A percentile compares a stretch with the other conserved stretches of the same genome.
Conservation (phyloP, 2,797 vertebrate genomes). For the Intellagama lesueurii region DNA sequence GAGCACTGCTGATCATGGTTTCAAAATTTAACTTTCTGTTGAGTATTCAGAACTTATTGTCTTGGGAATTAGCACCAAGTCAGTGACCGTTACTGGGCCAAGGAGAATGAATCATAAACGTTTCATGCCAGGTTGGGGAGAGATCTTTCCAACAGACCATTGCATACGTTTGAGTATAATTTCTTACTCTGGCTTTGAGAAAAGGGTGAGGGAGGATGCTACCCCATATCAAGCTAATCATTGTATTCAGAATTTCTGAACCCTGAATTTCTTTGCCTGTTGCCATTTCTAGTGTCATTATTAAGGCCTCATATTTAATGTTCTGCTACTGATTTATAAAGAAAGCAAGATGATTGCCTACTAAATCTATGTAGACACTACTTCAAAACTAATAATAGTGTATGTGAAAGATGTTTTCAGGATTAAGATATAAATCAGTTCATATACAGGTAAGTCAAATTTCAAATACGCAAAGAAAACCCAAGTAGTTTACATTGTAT, state of each 20-base stretch:
- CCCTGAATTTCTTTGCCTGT: not conserved
- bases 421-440: conserved; percentile 2
- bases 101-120: conserved; percentile 18
- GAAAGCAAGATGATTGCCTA: conserved; percentile 8
- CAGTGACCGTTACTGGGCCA: conserved; percentile 36
- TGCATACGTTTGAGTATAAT: not conserved
- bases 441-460: not conserved
- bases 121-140: not conserved
- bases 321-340: conserved; percentile 1
- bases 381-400: conserved; percentile 27
- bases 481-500: not conserved
- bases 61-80: not conserved
- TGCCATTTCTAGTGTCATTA: not conserved
- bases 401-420: conserved; percentile 12
- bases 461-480: conserved; percentile 4
- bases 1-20: conserved; percentile 55
- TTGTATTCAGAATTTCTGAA: not conserved
- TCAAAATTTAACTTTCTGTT: conserved; percentile 60
- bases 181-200: not conserved
- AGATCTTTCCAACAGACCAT: not conserved
- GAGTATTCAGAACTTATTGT: conserved; percentile 20
- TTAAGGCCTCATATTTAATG: not conserved
- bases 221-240: not conserved
- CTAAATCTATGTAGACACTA: not conserved
- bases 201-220: not conserved